Percentiles rank a stretch among this genome's conserved stretches.
Conservation (phyloP, 2,113 vertebrate species). For the Coreoperca whiteheadi region DNA sequence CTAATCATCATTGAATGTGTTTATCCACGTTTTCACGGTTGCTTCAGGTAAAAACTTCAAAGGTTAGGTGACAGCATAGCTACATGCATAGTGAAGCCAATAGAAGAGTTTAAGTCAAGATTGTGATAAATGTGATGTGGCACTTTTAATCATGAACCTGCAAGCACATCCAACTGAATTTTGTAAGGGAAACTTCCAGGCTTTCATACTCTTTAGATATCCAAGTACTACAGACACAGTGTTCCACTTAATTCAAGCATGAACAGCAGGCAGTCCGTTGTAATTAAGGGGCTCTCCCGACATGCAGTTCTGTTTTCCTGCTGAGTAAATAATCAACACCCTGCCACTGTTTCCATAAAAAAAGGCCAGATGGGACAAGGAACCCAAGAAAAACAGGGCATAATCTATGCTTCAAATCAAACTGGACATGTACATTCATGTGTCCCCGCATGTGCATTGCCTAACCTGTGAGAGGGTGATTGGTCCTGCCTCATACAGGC, state of each 20-base stretch:
- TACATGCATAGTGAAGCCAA: background rate
- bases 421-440: slow-evolving; percentile 4
- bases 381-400: background rate
- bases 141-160: background rate
- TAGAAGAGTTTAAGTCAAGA: background rate
- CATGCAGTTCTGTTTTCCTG: slow-evolving; percentile 5
- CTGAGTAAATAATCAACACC: slow-evolving; percentile 37
- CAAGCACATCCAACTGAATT: background rate
- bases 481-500: slow-evolving; percentile 83
- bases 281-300: slow-evolving; percentile 4
- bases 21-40: background rate
- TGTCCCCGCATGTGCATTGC: background rate
- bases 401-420: slow-evolving; percentile 1
- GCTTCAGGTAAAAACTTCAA: background rate
- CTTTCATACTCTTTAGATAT: background rate
- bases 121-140: background rate
- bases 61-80: background rate
- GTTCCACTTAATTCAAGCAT: background rate
- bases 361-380: background rate
- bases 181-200: background rate
- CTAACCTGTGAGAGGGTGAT: slow-evolving; percentile 80
- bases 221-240: background rate
- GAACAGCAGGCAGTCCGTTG: slow-evolving; percentile 5
- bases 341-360: slow-evolving; percentile 34
- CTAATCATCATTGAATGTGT: background rate